Conservation (phyloP, 2,888 invertebrate species). For the Drosophila nr. perissopoda region DNA sequence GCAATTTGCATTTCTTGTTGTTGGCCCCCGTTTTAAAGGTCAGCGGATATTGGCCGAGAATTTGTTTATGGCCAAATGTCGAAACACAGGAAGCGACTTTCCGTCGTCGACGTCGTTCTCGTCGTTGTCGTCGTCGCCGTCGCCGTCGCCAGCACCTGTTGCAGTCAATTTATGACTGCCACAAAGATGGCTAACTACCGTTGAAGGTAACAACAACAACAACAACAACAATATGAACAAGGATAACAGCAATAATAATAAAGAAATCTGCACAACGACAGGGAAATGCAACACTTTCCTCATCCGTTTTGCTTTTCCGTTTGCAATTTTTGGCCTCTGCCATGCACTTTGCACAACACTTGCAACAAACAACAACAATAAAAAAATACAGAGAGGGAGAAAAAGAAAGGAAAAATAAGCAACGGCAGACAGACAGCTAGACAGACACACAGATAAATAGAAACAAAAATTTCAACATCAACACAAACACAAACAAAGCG, state of each 20-base stretch:
- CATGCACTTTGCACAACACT: slow-evolving; percentile 56
- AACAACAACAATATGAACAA: slow-evolving; percentile 5
- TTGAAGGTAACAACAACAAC: slow-evolving; percentile 17
- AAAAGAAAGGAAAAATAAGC: neutral
- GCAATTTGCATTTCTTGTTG: slow-evolving; percentile 53
- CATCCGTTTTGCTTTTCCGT: slow-evolving; percentile 60
- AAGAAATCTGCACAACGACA: slow-evolving; percentile 29
- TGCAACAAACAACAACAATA: slow-evolving; percentile 39
- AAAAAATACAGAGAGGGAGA: slow-evolving; percentile 8
- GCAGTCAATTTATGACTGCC: slow-evolving; percentile 54
- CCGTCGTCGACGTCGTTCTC: neutral
- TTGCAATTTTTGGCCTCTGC: slow-evolving; percentile 52
- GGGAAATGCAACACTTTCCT: slow-evolving; percentile 75
- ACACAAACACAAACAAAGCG: slow-evolving; percentile 64
- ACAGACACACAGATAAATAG: slow-evolving; percentile 5
- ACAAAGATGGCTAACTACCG: slow-evolving; percentile 38
- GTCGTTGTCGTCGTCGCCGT: neutral
- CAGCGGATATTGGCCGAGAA: slow-evolving; percentile 55
- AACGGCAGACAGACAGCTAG: slow-evolving; percentile 14
- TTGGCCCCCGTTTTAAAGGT: slow-evolving; percentile 38
- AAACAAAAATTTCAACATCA: slow-evolving; percentile 44
- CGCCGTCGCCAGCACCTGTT: slow-evolving; percentile 66
- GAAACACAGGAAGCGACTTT: slow-evolving; percentile 36
- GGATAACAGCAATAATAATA: slow-evolving; percentile 14
- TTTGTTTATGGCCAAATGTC: slow-evolving; percentile 52